phyloP scores from a whole-genome alignment of 1,140 invertebrate genomes.

The Leguminivora glycinivorella region DNA sequence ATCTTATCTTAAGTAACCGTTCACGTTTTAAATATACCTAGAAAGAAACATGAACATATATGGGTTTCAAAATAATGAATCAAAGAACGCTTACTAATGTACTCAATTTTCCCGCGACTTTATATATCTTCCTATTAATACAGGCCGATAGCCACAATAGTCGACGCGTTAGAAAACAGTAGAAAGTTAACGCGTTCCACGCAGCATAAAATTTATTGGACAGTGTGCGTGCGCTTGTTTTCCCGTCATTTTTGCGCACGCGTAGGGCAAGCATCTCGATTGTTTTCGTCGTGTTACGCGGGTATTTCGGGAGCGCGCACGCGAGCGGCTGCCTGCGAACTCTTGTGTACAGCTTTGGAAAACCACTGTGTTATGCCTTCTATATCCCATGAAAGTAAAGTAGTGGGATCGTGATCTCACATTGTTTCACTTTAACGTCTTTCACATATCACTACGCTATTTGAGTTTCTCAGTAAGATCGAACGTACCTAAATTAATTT shows the following conservation, averaged over 20 bases:
- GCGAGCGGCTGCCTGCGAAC: slow-evolving; percentile 52
- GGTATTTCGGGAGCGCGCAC: slow-evolving; percentile 67
- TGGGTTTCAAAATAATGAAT: too few species aligned
- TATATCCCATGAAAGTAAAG: neutral
- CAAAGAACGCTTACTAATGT: too few species aligned
- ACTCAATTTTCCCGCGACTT: neutral
- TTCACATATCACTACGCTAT: too few species aligned
- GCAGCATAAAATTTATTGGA: neutral
- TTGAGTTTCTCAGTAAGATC: too few species aligned
- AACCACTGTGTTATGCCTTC: slow-evolving; percentile 35
- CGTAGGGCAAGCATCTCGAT: slow-evolving; percentile 68
- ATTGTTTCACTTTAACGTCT: too few species aligned
- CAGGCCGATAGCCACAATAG: neutral
- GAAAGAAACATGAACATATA: too few species aligned
- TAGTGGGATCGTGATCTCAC: neutral
- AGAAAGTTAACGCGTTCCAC: neutral
- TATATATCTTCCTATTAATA: neutral
- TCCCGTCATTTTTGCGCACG: slow-evolving; percentile 68
- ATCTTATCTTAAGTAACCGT: too few species aligned
- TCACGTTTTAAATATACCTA: too few species aligned
- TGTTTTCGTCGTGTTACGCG: slow-evolving; percentile 77
- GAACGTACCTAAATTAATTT: too few species aligned
- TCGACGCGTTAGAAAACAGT: neutral
- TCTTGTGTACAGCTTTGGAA: slow-evolving; percentile 57
- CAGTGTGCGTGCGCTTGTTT: slow-evolving; percentile 51